A percentile compares a stretch with the other conserved stretches of the same genome.
Evolutionary conservation across 2,113 vertebrate species (phyloP).

Genomic region (Colius striatus): DNA sequence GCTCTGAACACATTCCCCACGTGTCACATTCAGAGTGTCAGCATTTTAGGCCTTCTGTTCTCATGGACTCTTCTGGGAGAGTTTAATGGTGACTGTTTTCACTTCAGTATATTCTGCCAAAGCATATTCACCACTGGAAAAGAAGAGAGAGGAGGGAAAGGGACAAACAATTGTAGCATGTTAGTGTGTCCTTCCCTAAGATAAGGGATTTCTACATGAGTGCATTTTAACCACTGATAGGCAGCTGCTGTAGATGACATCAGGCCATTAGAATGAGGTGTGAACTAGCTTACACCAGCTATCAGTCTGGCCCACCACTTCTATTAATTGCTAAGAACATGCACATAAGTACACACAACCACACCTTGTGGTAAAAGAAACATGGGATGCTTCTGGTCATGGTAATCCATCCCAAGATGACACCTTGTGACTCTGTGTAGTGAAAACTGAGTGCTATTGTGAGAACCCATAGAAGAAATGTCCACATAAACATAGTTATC

Average conservation of each 20-base stretch:
- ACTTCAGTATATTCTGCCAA: conserved; percentile 92
- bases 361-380: neutral
- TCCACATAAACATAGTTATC: accelerated
- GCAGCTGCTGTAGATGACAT: neutral
- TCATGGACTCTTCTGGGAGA: conserved; percentile 85
- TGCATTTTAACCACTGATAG: neutral
- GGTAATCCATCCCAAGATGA: neutral
- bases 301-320: neutral
- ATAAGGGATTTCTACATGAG: neutral
- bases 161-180: neutral
- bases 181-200: neutral
- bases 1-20: neutral
- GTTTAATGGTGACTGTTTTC: conserved; percentile 94
- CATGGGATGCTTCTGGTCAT: neutral
- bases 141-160: conserved; percentile 18
- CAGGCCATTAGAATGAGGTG: neutral
- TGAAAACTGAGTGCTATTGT: neutral
- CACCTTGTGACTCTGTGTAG: neutral
- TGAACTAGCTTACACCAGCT: neutral
- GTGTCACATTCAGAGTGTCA: conserved; percentile 73
- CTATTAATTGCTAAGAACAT: neutral
- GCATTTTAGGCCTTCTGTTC: conserved; percentile 19
- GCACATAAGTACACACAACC: neutral
- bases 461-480: neutral
- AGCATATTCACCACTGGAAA: conserved; percentile 90